Evolutionary conservation across 2,113 vertebrate genomes (phyloP).

Genomic region (Peromyscus polionotus): DNA sequence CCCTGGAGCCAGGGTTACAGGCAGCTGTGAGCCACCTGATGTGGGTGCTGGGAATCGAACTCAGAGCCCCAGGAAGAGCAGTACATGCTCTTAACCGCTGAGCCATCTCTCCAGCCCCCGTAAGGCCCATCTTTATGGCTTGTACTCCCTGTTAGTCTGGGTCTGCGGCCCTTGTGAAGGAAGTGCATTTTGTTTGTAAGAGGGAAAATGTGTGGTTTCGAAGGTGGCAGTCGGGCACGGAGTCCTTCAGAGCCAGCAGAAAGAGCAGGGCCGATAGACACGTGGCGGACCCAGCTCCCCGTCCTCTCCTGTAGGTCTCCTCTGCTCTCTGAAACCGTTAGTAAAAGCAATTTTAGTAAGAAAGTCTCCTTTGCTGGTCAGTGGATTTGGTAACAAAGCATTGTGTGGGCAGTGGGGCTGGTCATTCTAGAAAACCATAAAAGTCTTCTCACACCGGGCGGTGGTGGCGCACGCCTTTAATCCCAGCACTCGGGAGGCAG

Average conservation of each 20-base stretch:
- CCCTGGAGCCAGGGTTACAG: too few relatives aligned
- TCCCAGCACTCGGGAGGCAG: too few relatives aligned
- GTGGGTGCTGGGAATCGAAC: too few relatives aligned
- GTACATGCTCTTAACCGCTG: too few relatives aligned
- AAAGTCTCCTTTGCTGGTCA: not conserved
- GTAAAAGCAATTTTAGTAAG: not conserved
- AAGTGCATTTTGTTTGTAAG: not conserved
- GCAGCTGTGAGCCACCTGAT: too few relatives aligned
- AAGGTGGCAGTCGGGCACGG: not conserved
- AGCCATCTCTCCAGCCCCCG: slow-evolving; percentile 66
- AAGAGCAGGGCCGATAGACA: not conserved
- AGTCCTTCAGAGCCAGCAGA: not conserved
- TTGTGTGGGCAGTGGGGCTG: not conserved
- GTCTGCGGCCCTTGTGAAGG: not conserved
- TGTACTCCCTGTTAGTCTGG: not conserved
- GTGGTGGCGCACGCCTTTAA: too few relatives aligned
- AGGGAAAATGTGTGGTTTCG: not conserved
- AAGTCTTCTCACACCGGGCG: not conserved
- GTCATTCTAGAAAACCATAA: not conserved
- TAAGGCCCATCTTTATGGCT: slow-evolving; percentile 77
- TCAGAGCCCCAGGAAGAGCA: too few relatives aligned
- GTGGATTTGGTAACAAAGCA: slow-evolving; percentile 26
- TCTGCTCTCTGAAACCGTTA: not conserved
- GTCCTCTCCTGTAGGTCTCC: not conserved
- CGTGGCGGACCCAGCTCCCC: not conserved